Base-by-base conservation (phyloP, 1,140 invertebrate genomes). In the Lordiphosa collinella region DNA sequence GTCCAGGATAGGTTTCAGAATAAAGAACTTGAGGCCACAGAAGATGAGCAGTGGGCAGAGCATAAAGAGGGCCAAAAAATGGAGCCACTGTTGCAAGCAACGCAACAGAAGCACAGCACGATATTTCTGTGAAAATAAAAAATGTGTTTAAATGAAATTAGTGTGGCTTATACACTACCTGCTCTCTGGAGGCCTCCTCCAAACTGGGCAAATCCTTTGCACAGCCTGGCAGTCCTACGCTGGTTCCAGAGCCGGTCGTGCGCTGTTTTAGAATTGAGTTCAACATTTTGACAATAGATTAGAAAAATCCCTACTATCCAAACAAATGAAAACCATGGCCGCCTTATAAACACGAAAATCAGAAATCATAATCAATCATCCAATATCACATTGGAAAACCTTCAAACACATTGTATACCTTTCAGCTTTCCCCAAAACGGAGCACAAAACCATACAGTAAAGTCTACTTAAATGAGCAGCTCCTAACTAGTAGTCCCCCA, bases 231-330 rank as follows among this genome's bases (percentile, higher is more conserved):
- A 14, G 25, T 7, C 9, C 2, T 4, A 1, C 9, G 5, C 13
- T 13, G 5, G 3, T 1, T 5, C 9, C 54, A 11, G 13, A 11
- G 25, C 9, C 41, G 18, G n/a, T 10, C 32, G 10, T 67, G 10
- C 54, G 35, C 4, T 41, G 40, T 22, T 67, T 67, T 14, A 53
- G 7, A 14, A 52, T 13, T 54, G 50, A 59, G 32, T 59, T 52
- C 0, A n/a, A 35, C 41, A 44, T 44, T 44, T n/a, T n/a, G n/a
- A n/a, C n/a, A n/a, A n/a, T n/a, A n/a, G n/a, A n/a, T n/a, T n/a
- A n/a, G n/a, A n/a, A n/a, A n/a, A n/a, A n/a, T n/a, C n/a, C n/a
- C n/a, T n/a, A n/a, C n/a, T n/a, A n/a, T n/a, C n/a, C n/a, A n/a
- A n/a, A n/a, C n/a, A n/a, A n/a, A n/a, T n/a, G n/a, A n/a, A n/a